Conservation (phyloP, 2,888 invertebrate species). For the Taphrorychus bicolor region DNA sequence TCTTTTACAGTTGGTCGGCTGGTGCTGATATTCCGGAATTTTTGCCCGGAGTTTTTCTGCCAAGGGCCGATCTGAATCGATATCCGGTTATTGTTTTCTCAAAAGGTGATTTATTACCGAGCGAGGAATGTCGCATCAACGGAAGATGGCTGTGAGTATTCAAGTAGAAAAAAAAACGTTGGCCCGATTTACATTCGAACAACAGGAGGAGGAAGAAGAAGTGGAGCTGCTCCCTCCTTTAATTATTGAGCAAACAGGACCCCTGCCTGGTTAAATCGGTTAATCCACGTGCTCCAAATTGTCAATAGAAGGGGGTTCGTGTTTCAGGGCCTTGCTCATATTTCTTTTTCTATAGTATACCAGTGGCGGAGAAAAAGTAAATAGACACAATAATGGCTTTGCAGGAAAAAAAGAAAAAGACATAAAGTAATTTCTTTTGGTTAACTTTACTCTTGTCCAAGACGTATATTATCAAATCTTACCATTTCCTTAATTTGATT, state of each 20-base stretch:
- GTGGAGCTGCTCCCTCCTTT: neutral
- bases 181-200: constrained; percentile 1
- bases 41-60: constrained; percentile 10
- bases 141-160: neutral
- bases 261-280: constrained; percentile 8
- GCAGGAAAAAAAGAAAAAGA: no score
- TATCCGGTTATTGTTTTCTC: neutral
- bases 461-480: no score
- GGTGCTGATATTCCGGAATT: constrained; percentile 22
- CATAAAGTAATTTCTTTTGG: no score
- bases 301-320: constrained; percentile 2
- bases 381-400: no score
- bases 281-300: constrained; percentile 29
- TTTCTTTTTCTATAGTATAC: no score
- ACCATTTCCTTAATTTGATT: no score
- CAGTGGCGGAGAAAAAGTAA: no score
- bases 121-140: neutral
- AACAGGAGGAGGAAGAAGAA: neutral
- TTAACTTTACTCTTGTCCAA: no score
- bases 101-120: neutral
- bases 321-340: neutral
- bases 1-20: constrained; percentile 34
- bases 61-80: constrained; percentile 15
- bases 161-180: neutral
- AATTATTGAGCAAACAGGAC: constrained; percentile 1